These are phyloP conservation scores for Hippocampus mohnikei DNA, from an alignment of 2,113 vertebrate species.

Conservation along the genomic window DNA sequence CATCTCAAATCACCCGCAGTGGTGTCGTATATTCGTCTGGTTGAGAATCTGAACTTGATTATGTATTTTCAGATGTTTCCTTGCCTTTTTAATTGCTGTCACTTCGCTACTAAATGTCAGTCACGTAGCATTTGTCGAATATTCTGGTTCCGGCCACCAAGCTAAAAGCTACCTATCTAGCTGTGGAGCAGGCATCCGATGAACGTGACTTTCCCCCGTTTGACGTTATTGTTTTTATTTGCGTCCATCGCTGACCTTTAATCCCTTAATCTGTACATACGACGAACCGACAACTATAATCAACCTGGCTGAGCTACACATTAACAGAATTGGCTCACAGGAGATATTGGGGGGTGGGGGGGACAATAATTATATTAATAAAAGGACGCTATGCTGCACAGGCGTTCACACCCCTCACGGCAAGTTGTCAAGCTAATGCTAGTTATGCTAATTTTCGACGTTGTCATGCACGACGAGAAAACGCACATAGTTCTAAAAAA, in stretches of 20 bases:
- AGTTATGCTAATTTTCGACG: not conserved
- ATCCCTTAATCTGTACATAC: not conserved
- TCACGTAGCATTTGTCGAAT: not conserved
- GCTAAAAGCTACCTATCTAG: constrained; percentile 29
- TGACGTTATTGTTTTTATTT: not conserved
- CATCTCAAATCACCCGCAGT: not conserved
- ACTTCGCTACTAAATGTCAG: not conserved
- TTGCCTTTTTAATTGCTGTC: not conserved
- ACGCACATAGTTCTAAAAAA: not conserved
- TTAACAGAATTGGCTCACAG: constrained; percentile 9
- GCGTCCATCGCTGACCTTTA: not conserved
- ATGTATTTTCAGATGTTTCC: not conserved
- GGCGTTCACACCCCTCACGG: constrained; percentile 47
- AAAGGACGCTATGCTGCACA: not conserved
- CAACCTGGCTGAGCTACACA: constrained; percentile 25
- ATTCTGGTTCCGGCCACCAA: not conserved
- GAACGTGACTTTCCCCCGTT: not conserved
- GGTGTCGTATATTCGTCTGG: not conserved
- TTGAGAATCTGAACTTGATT: not conserved
- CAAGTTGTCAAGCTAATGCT: constrained; percentile 14
- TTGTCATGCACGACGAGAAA: not conserved
- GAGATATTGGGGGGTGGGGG: not conserved
- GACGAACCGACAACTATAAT: constrained; percentile 16
- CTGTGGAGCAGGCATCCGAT: not conserved
- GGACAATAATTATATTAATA: not conserved